Evolutionary conservation across 2,797 vertebrate species (phyloP).

Genomic region (Lemur catta): DNA sequence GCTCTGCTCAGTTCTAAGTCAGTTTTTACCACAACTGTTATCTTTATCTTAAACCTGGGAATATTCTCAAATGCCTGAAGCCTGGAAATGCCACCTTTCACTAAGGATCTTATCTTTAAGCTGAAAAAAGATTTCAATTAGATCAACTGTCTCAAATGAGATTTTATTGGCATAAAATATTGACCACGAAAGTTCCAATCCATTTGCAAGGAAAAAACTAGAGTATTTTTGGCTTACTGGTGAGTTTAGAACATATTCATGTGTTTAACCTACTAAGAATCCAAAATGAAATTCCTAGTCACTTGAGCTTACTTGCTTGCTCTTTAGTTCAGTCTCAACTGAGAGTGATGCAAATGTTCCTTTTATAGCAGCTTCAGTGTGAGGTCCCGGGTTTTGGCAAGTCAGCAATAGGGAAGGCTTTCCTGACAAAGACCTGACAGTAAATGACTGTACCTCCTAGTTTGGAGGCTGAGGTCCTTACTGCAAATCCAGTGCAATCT

Average conservation of each 20-base stretch:
- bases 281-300: conserved; percentile 14
- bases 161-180: conserved; percentile 1
- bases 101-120: conserved; percentile 6
- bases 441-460: not conserved
- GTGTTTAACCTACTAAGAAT: not conserved
- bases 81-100: conserved; percentile 35
- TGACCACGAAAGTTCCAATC: not conserved
- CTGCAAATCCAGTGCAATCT: not conserved
- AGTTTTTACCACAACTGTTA: conserved; percentile 67
- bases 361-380: not conserved
- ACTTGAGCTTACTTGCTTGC: not conserved
- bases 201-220: not conserved
- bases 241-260: not conserved
- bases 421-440: not conserved
- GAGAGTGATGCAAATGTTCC: not conserved
- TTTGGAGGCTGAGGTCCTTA: not conserved
- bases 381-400: not conserved
- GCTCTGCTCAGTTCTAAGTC: conserved; percentile 75
- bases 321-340: too few species aligned
- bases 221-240: not conserved
- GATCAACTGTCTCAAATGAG: not conserved
- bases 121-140: not conserved
- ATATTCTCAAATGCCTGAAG: conserved; percentile 53
- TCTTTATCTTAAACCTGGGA: conserved; percentile 70
- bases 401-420: not conserved